Evolutionary conservation across 2,797 vertebrate genomes (phyloP).

Genomic region (Sparus aurata): DNA sequence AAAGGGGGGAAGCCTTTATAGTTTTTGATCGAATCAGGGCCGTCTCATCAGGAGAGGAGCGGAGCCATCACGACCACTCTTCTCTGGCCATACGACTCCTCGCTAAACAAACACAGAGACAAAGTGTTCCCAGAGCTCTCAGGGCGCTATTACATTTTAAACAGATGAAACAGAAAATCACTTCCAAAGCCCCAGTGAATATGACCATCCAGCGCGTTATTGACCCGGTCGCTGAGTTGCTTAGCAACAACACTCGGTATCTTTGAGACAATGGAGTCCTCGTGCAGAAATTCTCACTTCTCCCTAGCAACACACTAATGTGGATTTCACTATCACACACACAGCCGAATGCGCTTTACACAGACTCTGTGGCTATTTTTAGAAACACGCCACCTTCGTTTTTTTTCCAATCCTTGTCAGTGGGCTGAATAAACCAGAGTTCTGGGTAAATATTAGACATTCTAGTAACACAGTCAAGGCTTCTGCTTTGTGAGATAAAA

Average conservation of each 20-base stretch:
- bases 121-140: conserved; percentile 53
- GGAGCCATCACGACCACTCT: not conserved
- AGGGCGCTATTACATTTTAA: conserved; percentile 57
- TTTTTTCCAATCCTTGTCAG: not conserved
- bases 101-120: conserved; percentile 1
- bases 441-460: conserved; percentile 1
- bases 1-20: not conserved
- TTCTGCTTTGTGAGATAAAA: conserved; percentile 4
- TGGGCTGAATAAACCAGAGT: conserved; percentile 31
- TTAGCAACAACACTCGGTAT: conserved; percentile 80
- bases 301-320: conserved; percentile 76
- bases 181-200: conserved; percentile 62
- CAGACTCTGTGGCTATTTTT: conserved; percentile 69
- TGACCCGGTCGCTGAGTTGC: conserved; percentile 82
- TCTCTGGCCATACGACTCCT: conserved; percentile 13
- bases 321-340: conserved; percentile 57
- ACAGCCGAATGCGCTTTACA: conserved; percentile 35
- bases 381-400: conserved; percentile 43
- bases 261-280: conserved; percentile 70
- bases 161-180: conserved; percentile 75
- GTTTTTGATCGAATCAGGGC: conserved; percentile 15
- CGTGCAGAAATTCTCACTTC: conserved; percentile 63
- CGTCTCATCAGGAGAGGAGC: conserved; percentile 17
- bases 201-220: conserved; percentile 70
- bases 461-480: not conserved